Base-by-base conservation (phyloP, 2,888 invertebrate genomes). In the Leucoptera coffeella region DNA sequence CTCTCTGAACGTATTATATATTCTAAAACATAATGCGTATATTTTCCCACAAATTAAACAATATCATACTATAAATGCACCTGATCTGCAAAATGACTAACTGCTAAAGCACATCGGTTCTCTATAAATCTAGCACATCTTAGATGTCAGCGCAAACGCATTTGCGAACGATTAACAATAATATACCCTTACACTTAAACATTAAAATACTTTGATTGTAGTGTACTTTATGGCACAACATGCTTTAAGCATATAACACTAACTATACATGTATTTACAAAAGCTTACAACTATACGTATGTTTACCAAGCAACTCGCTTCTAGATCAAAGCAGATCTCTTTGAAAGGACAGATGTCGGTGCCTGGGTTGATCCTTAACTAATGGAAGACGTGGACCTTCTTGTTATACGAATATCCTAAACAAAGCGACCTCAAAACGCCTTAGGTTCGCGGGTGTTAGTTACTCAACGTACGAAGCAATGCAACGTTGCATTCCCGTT, bases 41-140 rank as follows among this genome's bases (percentile, higher is more conserved):
- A 54, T 56, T 67, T 69, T 67, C 67, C 67, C 67, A 65, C 64
- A 61, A 9, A 17, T n/a, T n/a, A n/a, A n/a, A n/a, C n/a, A n/a
- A n/a, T n/a, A n/a, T n/a, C n/a, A n/a, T n/a, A n/a, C n/a, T n/a
- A n/a, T n/a, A n/a, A n/a, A n/a, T n/a, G n/a, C n/a, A n/a, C n/a
- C n/a, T n/a, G n/a, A n/a, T n/a, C n/a, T n/a, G n/a, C n/a, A n/a
- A n/a, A n/a, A n/a, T n/a, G n/a, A n/a, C n/a, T n/a, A n/a, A n/a
- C n/a, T n/a, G n/a, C n/a, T n/a, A n/a, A n/a, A n/a, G n/a, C n/a
- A n/a, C n/a, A n/a, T n/a, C n/a, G n/a, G n/a, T n/a, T n/a, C n/a
- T n/a, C n/a, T n/a, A n/a, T n/a, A n/a, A n/a, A n/a, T n/a, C n/a
- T n/a, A n/a, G n/a, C n/a, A n/a, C n/a, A n/a, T n/a, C n/a, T n/a